These are phyloP conservation scores for Hemicordylus capensis DNA, from an alignment of 2,113 vertebrate genomes.

Conservation along the genomic window DNA sequence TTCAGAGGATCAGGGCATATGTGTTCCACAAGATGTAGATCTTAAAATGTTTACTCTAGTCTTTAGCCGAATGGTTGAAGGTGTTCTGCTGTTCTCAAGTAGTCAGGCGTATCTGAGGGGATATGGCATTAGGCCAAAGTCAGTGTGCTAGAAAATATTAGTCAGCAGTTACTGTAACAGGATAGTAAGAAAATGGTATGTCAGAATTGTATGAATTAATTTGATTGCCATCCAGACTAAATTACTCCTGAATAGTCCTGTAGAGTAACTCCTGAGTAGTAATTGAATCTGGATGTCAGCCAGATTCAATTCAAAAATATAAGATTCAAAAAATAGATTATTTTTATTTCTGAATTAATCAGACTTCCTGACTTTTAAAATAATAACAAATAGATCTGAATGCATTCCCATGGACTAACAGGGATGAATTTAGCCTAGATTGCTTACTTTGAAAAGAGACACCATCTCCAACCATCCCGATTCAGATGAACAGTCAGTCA, in stretches of 20 bases:
- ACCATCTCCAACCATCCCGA: no score
- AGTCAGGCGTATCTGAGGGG: background rate
- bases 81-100: no score
- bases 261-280: no score
- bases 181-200: constrained; percentile 34
- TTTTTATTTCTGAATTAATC: constrained; percentile 19
- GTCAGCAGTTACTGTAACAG: constrained; percentile 15
- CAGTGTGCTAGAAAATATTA: constrained; percentile 28
- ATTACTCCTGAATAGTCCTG: no score
- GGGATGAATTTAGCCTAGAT: background rate
- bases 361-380: constrained; percentile 11
- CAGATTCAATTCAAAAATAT: no score
- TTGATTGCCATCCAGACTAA: no score
- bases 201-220: constrained; percentile 41
- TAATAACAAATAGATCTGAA: background rate
- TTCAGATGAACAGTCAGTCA: no score
- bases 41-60: no score
- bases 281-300: no score
- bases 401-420: background rate
- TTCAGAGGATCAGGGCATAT: background rate
- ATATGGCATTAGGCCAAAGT: constrained; percentile 30
- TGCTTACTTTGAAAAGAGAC: background rate
- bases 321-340: no score
- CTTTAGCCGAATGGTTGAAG: no score
- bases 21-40: background rate